A percentile compares a stretch with the other conserved stretches of the same genome.
Conservation (phyloP, 2,113 vertebrate genomes). For the Glaucomys volans region DNA sequence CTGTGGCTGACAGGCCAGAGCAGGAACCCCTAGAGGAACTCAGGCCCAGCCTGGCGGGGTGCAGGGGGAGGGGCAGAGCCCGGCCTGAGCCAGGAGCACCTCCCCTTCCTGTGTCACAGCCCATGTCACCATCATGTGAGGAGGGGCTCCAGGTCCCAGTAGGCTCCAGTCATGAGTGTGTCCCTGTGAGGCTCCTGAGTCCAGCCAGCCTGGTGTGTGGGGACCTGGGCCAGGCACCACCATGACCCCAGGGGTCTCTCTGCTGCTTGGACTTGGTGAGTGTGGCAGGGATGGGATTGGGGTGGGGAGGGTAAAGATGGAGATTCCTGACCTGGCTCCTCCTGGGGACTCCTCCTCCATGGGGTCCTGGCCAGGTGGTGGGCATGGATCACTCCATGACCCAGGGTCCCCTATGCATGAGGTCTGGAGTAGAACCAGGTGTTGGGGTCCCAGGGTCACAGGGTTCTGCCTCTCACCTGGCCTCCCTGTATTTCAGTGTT, state of each 20-base stretch:
- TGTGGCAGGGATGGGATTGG: accelerated
- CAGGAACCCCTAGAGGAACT: not conserved
- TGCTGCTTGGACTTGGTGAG: not conserved
- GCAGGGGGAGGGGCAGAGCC: not conserved
- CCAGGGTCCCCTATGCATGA: no score
- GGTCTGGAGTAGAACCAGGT: no score
- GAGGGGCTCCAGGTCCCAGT: not conserved
- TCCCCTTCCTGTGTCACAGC: not conserved
- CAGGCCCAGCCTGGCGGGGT: not conserved
- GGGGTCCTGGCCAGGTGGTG: not conserved
- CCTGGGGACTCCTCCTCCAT: not conserved
- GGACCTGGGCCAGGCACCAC: not conserved
- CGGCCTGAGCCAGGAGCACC: not conserved
- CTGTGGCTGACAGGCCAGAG: not conserved
- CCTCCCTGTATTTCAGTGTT: not conserved
- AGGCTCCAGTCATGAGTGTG: not conserved
- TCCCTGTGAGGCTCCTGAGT: no score
- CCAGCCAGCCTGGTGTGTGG: accelerated
- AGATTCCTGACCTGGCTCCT: accelerated
- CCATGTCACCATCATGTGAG: accelerated
- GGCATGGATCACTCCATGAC: not conserved
- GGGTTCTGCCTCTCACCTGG: no score
- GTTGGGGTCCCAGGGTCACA: accelerated
- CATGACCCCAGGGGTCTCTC: accelerated
- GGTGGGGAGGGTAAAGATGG: not conserved